Percentiles rank a stretch among this genome's conserved stretches.
These are phyloP conservation scores for Chloroceryle inda DNA, from an alignment of 2,797 vertebrate genomes.

Conservation along the genomic window DNA sequence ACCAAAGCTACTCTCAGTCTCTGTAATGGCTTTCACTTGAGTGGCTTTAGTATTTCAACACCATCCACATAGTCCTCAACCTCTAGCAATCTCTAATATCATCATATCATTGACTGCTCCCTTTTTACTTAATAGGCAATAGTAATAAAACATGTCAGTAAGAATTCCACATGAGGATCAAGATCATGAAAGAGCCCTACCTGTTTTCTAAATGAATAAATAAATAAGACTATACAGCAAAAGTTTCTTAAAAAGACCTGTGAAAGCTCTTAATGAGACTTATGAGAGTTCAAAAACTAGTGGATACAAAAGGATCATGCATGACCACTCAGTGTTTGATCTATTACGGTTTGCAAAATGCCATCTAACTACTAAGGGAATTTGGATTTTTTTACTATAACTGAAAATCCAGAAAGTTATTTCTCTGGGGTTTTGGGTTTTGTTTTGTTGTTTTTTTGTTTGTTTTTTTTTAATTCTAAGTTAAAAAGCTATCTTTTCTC, in stretches of 20 bases:
- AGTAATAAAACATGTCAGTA: not conserved
- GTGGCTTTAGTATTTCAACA: not conserved
- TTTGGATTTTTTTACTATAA: not conserved
- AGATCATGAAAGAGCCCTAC: not conserved
- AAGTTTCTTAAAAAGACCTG: not conserved
- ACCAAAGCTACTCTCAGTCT: not conserved
- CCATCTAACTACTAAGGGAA: not conserved
- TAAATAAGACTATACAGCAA: not conserved
- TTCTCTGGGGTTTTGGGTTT: not conserved
- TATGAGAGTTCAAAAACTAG: not conserved
- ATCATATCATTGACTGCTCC: not conserved
- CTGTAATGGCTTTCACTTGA: not conserved
- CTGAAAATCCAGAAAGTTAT: not conserved
- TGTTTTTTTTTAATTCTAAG: not conserved
- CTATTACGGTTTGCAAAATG: not conserved
- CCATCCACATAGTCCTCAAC: not conserved
- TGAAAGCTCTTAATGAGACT: not conserved
- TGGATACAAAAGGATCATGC: not conserved
- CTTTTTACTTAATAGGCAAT: not conserved
- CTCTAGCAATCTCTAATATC: not conserved
- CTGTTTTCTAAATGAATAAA: not conserved
- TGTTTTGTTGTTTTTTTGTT: no score
- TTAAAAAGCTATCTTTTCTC: not conserved
- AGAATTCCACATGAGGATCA: not conserved
- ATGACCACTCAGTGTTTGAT: not conserved